Conservation (phyloP, 2,888 invertebrate species). For the Actias luna region DNA sequence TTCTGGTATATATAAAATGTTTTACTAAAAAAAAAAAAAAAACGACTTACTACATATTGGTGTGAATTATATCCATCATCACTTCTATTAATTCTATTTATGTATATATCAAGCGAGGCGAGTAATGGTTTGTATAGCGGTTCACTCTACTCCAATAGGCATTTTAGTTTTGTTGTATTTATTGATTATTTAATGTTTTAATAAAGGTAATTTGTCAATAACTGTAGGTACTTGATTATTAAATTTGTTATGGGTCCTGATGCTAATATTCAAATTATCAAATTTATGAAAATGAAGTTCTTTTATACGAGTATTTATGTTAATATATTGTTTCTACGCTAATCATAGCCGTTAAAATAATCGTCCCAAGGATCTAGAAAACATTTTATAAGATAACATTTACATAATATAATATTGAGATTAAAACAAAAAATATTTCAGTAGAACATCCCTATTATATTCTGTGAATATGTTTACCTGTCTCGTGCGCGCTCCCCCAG, state of each 20-base stretch:
- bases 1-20: background rate
- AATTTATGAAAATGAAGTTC: background rate
- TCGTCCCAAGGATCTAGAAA: background rate
- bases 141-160: background rate
- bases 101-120: background rate
- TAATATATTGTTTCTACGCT: too few relatives aligned
- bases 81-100: background rate
- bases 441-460: constrained; percentile 37
- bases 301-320: background rate
- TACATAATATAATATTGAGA: background rate
- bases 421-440: background rate
- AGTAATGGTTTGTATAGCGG: background rate
- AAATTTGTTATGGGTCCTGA: too few relatives aligned
- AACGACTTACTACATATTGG: background rate
- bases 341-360: background rate
- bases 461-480: constrained; percentile 32
- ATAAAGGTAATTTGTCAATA: too few relatives aligned
- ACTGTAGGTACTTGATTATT: too few relatives aligned
- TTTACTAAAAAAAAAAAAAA: constrained; percentile 9
- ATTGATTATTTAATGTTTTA: background rate
- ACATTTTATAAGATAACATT: background rate
- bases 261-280: background rate
- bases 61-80: constrained; percentile 6
- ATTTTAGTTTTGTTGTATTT: background rate
- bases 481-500: constrained; percentile 40